Percentiles rank a stretch among this genome's conserved stretches.
Evolutionary conservation across 2,113 vertebrate species (phyloP).

Genomic region (Odocoileus virginianus): DNA sequence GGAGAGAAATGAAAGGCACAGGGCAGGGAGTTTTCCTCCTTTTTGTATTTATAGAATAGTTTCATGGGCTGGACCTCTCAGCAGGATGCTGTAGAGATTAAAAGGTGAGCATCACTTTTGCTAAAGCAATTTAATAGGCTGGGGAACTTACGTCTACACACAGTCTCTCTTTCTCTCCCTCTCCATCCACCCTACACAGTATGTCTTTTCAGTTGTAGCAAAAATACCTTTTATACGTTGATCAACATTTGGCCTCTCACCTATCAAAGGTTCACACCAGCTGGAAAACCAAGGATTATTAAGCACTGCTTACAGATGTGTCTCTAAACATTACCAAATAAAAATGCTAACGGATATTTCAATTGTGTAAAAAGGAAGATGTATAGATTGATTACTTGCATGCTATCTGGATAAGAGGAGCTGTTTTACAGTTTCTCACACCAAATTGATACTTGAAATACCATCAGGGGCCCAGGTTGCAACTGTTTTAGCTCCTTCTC

Average conservation of each 20-base stretch:
- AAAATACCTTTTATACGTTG: neutral
- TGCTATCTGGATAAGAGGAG: neutral
- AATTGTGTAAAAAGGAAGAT: neutral
- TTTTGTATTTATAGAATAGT: neutral
- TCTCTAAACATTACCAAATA: neutral
- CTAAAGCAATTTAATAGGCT: neutral
- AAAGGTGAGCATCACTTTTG: neutral
- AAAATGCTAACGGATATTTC: neutral
- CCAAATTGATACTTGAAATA: neutral
- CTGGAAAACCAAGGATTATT: neutral
- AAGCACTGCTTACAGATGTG: neutral
- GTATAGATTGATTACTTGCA: neutral
- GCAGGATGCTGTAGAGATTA: neutral
- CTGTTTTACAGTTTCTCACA: neutral
- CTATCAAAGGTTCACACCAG: neutral
- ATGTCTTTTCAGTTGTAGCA: neutral
- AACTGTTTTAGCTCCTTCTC: neutral
- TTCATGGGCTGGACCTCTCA: neutral
- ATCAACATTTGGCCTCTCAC: neutral
- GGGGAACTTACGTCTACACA: neutral
- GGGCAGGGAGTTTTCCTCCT: neutral
- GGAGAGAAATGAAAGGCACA: accelerated
- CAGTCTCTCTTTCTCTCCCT: neutral
- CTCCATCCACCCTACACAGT: neutral
- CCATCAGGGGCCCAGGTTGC: neutral